A percentile compares a stretch with the other conserved stretches of the same genome.
Conservation (phyloP, 1,140 invertebrate species). For the Drosophila mayri region DNA sequence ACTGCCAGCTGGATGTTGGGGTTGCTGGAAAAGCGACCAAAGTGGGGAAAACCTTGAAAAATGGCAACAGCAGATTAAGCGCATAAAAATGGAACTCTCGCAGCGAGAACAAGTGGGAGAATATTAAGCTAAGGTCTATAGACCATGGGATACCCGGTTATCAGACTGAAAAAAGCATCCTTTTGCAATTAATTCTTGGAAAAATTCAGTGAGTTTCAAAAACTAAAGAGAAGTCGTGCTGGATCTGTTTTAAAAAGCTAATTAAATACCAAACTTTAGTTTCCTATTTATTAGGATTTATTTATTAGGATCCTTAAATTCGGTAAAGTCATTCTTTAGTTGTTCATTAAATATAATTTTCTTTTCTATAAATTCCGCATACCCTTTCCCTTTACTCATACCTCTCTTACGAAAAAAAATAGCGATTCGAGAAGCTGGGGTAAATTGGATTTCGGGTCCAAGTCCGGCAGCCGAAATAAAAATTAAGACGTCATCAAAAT, state of each 20-base stretch:
- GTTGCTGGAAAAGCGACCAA: constrained; percentile 9
- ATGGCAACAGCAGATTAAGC: constrained; percentile 81
- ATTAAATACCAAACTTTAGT: too few relatives aligned
- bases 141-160: neutral
- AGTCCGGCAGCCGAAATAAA: constrained; percentile 62
- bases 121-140: neutral
- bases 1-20: constrained; percentile 45
- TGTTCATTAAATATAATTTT: neutral
- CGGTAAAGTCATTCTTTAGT: too few relatives aligned
- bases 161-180: neutral
- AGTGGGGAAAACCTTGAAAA: constrained; percentile 51
- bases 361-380: neutral
- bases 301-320: too few relatives aligned
- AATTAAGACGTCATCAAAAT: constrained; percentile 83
- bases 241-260: too few relatives aligned
- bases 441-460: constrained; percentile 70
- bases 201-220: too few relatives aligned
- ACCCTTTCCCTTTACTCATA: neutral
- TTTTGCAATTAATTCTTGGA: too few relatives aligned
- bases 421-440: constrained; percentile 23
- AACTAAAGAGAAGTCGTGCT: too few relatives aligned
- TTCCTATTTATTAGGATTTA: too few relatives aligned
- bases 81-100: constrained; percentile 67
- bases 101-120: constrained; percentile 6
- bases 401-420: neutral